A percentile compares a stretch with the other conserved stretches of the same genome.
These are phyloP conservation scores for Acanthosepion pharaonis DNA, from an alignment of 2,888 invertebrate species.

Conservation along the genomic window DNA sequence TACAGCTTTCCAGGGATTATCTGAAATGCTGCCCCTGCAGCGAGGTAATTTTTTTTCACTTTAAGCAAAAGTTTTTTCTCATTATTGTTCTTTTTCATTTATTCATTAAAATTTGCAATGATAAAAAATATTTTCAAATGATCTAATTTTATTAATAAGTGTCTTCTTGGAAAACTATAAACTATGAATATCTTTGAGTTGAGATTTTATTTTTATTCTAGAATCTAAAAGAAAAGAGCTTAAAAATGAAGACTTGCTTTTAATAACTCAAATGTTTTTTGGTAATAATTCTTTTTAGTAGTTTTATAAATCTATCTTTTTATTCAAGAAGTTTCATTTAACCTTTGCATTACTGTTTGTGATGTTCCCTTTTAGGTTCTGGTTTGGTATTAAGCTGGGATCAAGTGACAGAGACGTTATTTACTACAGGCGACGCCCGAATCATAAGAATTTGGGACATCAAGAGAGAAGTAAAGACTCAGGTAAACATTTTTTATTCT, in stretches of 20 bases:
- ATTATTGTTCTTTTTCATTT: background rate
- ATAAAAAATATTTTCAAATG: background rate
- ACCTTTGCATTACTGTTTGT: background rate
- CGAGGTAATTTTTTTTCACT: constrained; percentile 68
- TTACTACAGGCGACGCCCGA: constrained; percentile 86
- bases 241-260: too few species aligned
- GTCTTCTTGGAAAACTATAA: background rate
- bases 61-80: background rate
- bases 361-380: constrained; percentile 72
- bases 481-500: constrained; percentile 57
- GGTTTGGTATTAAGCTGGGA: constrained; percentile 89
- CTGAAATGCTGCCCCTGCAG: constrained; percentile 78
- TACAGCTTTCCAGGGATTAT: constrained; percentile 90
- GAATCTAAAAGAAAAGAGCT: background rate
- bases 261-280: too few species aligned
- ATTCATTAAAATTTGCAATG: background rate
- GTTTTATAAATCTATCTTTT: background rate
- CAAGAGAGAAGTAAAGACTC: constrained; percentile 79
- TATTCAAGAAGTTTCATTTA: background rate
- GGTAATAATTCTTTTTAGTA: background rate
- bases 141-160: background rate
- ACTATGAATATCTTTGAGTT: background rate
- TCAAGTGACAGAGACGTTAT: constrained; percentile 84
- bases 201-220: background rate
- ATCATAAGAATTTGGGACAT: constrained; percentile 91